Base-by-base conservation (phyloP, 1,140 invertebrate species). In the Pinna nobilis region DNA sequence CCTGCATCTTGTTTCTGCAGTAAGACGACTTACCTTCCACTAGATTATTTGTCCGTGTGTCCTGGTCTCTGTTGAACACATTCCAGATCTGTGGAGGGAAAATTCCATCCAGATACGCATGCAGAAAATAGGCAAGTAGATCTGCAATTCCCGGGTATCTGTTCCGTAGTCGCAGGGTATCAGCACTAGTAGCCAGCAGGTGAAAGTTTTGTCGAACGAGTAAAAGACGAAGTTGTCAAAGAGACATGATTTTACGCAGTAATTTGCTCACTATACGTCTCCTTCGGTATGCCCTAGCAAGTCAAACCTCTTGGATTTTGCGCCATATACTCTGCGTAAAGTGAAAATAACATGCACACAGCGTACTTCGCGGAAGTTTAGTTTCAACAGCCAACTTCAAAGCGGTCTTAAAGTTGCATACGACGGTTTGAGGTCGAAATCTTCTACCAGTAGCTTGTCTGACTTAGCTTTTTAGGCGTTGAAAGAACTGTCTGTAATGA, bases 261-360 rank as follows among this genome's bases (percentile, higher is more conserved):
- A 61, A 20, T 25, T 23, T 55, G 20, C 28, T 44, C 20, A 65
- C 32, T 18, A 23, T 20, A 13, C 59, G n/a, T 7, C 61, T 64
- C 2, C 57, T 18, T 28, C 44, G 30, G 32, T 76, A 76, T 1
- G 33, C 7, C 28, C 7, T 11, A 15, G 57, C 47, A 4, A 75
- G 44, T 11, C 68, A 67, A 5, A 78, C 15, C 30, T 67, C 47
- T 39, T 78, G 61, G 9, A 78, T 69, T 33, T 68, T 70, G 33
- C 73, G 28, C 73, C 63, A 75, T 6, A 78, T 13, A 50, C 49
- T 69, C 41, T 78, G 76, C 35, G 39, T 51, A 23, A 76, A 75
- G 44, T 78, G 76, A 53, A 75, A 76, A 53, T 78, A 75, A 37
- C 68, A 75, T 1, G 47, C 72, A 1, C 28, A 20, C 18, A 71